Conservation (phyloP, 1,140 invertebrate genomes). For the Caenorhabditis brenneri region DNA sequence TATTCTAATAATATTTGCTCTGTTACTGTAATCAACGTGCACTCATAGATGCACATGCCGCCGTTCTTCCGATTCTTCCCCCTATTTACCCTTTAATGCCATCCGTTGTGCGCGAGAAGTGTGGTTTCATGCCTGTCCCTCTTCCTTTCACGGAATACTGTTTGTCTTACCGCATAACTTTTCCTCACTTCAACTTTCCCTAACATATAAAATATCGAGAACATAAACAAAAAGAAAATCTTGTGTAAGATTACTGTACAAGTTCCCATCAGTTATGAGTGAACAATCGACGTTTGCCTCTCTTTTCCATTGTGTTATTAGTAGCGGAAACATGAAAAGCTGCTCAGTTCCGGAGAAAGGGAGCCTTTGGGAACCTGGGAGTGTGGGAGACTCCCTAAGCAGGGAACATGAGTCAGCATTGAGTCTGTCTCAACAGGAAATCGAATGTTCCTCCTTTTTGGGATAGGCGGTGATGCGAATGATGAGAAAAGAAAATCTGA, state of each 20-base stretch:
- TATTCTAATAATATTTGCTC: conserved; percentile 22
- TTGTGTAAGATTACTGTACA: background rate
- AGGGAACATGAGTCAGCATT: background rate
- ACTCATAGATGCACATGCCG: background rate
- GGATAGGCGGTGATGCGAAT: background rate
- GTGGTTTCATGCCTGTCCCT: background rate
- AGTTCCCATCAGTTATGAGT: conserved; percentile 24
- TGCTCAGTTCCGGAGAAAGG: conserved; percentile 30
- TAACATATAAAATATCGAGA: background rate
- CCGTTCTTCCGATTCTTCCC: background rate
- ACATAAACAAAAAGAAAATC: background rate
- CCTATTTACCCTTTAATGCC: conserved; percentile 19
- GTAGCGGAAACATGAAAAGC: conserved; percentile 41
- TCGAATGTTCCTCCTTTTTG: background rate
- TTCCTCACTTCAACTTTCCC: background rate
- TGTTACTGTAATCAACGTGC: conserved; percentile 4
- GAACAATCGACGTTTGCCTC: conserved; percentile 16
- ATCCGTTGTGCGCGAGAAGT: background rate
- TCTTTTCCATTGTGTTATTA: conserved; percentile 26
- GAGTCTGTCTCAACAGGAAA: background rate
- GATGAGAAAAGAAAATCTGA: no score
- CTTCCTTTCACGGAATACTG: background rate
- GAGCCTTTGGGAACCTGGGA: conserved; percentile 28
- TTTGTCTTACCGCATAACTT: background rate
- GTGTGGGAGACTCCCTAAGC: background rate